Conservation (phyloP, 2,888 invertebrate species). For the Spialia ferax region DNA sequence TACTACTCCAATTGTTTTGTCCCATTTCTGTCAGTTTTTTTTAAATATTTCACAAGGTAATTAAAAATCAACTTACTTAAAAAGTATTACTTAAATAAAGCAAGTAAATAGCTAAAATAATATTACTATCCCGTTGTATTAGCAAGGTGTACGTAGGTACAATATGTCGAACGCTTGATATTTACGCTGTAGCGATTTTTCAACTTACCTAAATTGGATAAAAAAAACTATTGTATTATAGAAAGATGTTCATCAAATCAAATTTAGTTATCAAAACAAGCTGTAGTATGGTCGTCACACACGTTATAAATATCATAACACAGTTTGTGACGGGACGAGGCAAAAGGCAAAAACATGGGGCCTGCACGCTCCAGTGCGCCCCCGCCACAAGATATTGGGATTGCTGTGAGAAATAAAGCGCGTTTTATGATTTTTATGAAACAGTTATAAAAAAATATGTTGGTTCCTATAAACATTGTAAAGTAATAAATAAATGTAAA, state of each 20-base stretch:
- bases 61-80: too few relatives aligned
- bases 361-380: conserved; percentile 19
- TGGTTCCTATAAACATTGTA: too few relatives aligned
- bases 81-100: too few relatives aligned
- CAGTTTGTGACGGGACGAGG: conserved; percentile 19
- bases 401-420: conserved; percentile 2
- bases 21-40: too few relatives aligned
- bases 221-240: conserved; percentile 10
- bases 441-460: background rate
- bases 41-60: too few relatives aligned
- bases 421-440: background rate
- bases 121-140: too few relatives aligned
- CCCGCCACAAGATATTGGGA: conserved; percentile 18
- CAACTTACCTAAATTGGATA: too few relatives aligned
- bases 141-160: too few relatives aligned
- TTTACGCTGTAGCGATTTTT: background rate
- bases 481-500: too few relatives aligned
- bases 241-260: conserved; percentile 28
- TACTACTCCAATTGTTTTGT: too few relatives aligned
- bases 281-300: conserved; percentile 35
- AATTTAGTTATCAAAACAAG: conserved; percentile 40
- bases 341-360: conserved; percentile 26
- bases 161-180: too few relatives aligned
- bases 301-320: conserved; percentile 39
- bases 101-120: too few relatives aligned